phyloP scores from a whole-genome alignment of 2,797 vertebrate species.

The Neostethus bicornis region DNA sequence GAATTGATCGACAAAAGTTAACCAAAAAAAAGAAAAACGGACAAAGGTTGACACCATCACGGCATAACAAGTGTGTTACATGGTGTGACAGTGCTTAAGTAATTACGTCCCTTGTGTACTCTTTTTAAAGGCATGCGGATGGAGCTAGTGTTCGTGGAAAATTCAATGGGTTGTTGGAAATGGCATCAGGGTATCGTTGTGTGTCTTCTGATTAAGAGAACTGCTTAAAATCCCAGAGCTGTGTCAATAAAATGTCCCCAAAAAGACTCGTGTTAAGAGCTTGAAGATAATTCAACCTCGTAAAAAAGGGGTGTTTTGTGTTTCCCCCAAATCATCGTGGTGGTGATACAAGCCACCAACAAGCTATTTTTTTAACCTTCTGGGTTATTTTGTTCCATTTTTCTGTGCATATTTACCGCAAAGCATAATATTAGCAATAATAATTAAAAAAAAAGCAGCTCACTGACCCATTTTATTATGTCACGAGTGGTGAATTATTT shows the following conservation, averaged over 20 bases:
- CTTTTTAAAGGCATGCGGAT: slow-evolving; percentile 63
- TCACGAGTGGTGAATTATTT: slow-evolving; percentile 80
- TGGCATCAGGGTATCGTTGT: slow-evolving; percentile 42
- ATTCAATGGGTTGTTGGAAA: slow-evolving; percentile 63
- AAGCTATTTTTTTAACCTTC: slow-evolving; percentile 37
- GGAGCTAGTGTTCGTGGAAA: slow-evolving; percentile 67
- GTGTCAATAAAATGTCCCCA: slow-evolving; percentile 61
- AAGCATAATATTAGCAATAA: slow-evolving; percentile 71
- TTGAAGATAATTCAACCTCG: slow-evolving; percentile 35
- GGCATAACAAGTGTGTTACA: slow-evolving; percentile 74
- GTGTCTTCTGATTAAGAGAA: slow-evolving; percentile 36
- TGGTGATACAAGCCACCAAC: slow-evolving; percentile 41
- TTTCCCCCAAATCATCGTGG: slow-evolving; percentile 44
- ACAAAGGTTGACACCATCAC: slow-evolving; percentile 78
- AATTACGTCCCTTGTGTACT: slow-evolving; percentile 51
- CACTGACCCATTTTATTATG: slow-evolving; percentile 81
- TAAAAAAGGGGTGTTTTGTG: slow-evolving; percentile 50
- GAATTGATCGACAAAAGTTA: slow-evolving; percentile 80
- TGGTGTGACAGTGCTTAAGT: slow-evolving; percentile 55
- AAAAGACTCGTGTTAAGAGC: slow-evolving; percentile 43
- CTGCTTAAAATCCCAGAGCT: slow-evolving; percentile 48
- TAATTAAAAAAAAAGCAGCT: slow-evolving; percentile 77
- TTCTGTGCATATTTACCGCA: slow-evolving; percentile 54
- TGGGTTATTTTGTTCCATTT: slow-evolving; percentile 40
- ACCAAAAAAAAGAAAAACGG: slow-evolving; percentile 82